Conservation (phyloP, 2,113 vertebrate species). For the Coturnix japonica region DNA sequence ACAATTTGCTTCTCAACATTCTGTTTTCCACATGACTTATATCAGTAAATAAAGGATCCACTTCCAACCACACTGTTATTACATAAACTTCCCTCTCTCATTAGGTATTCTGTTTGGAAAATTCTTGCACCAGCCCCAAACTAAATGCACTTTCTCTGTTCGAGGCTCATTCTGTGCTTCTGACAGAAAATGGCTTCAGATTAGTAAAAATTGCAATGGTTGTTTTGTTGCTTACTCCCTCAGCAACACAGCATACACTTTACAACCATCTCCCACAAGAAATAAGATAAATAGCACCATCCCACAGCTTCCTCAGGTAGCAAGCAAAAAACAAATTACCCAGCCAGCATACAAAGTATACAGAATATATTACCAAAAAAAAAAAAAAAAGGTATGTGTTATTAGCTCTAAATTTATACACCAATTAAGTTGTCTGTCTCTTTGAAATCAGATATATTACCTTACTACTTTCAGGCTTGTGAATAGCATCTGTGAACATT, state of each 20-base stretch:
- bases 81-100: constrained; percentile 34
- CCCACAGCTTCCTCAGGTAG: neutral
- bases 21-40: constrained; percentile 9
- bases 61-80: constrained; percentile 25
- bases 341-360: constrained; percentile 15
- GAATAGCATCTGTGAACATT: neutral
- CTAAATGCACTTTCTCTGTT: constrained; percentile 4
- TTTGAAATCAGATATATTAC: constrained; percentile 51
- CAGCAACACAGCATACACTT: neutral
- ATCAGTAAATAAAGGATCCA: constrained; percentile 36
- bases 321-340: constrained; percentile 54
- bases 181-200: constrained; percentile 35
- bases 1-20: constrained; percentile 19
- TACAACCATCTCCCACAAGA: neutral
- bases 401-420: constrained; percentile 52
- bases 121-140: constrained; percentile 5
- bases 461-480: neutral
- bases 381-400: neutral
- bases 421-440: constrained; percentile 59
- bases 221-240: neutral
- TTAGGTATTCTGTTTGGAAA: constrained; percentile 54
- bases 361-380: neutral
- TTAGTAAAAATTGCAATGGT: constrained; percentile 27
- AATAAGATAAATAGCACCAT: constrained; percentile 38
- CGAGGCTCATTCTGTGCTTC: neutral